Conservation (phyloP, 37 sponge, comb jelly and placozoan species). For the Cliona cf. orientalis region DNA sequence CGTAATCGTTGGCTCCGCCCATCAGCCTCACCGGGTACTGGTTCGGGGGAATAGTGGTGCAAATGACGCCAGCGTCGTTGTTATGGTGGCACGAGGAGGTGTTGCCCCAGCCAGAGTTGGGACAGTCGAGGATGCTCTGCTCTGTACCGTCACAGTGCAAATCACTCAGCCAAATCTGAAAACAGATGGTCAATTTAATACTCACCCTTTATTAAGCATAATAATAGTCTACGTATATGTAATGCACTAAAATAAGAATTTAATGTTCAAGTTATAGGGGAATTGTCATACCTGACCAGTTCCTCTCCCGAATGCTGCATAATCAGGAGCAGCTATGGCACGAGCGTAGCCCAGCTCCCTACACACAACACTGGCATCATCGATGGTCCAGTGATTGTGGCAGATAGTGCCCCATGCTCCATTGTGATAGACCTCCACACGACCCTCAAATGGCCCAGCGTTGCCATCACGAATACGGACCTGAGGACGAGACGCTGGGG, state of each 20-base stretch:
- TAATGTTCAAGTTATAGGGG: too few relatives aligned
- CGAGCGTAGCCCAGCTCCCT: slow-evolving; percentile 54
- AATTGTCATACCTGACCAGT: slow-evolving; percentile 37
- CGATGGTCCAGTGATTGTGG: slow-evolving; percentile 56
- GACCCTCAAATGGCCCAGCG: slow-evolving; percentile 20
- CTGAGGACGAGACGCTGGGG: slow-evolving; percentile 15
- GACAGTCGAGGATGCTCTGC: slow-evolving; percentile 47
- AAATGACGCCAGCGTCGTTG: slow-evolving; percentile 51
- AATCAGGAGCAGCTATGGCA: slow-evolving; percentile 13
- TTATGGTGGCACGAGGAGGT: slow-evolving; percentile 9
- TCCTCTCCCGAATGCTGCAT: slow-evolving; percentile 23
- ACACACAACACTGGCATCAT: slow-evolving; percentile 75
- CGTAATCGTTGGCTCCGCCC: slow-evolving; percentile 27
- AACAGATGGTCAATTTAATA: too few relatives aligned
- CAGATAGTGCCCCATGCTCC: slow-evolving; percentile 81
- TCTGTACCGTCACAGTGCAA: slow-evolving; percentile 65
- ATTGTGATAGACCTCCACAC: slow-evolving; percentile 70
- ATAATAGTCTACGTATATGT: too few relatives aligned
- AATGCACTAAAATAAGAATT: too few relatives aligned
- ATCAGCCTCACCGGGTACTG: slow-evolving; percentile 46
- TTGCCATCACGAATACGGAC: slow-evolving; percentile 52
- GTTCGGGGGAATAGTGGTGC: slow-evolving; percentile 53
- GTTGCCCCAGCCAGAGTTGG: slow-evolving; percentile 44
- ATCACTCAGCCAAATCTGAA: slow-evolving; percentile 67
- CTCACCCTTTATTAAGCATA: too few relatives aligned